A percentile compares a stretch with the other conserved stretches of the same genome.
Conservation (phyloP, 1,140 invertebrate species). For the Diorhabda carinulata region DNA sequence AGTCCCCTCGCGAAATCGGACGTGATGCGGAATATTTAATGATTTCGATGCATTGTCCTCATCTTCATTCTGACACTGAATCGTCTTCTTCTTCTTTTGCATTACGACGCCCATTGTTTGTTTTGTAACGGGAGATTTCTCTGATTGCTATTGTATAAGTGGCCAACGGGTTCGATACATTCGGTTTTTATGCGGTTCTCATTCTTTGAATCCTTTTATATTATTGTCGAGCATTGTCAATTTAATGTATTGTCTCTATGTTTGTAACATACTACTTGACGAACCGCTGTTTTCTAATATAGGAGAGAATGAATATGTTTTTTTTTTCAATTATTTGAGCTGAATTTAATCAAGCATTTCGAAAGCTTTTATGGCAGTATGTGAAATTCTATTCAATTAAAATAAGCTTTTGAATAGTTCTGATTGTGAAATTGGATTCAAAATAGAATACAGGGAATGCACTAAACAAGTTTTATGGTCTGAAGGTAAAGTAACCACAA, state of each 20-base stretch:
- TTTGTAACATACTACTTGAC: no score
- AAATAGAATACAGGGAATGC: no score
- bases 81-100: conserved; percentile 30
- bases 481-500: no score
- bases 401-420: no score
- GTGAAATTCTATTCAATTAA: no score
- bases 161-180: conserved; percentile 19
- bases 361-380: no score
- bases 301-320: no score
- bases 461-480: no score
- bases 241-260: background rate
- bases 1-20: conserved; percentile 40
- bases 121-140: conserved; percentile 29
- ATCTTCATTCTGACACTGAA: conserved; percentile 34
- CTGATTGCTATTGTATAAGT: conserved; percentile 20
- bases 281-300: no score
- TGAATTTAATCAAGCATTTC: no score
- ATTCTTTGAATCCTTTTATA: background rate
- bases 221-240: background rate
- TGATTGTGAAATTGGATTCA: no score
- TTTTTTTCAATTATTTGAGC: no score
- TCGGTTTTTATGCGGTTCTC: conserved; percentile 11
- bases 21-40: conserved; percentile 41
- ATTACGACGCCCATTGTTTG: conserved; percentile 35
- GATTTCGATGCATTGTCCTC: conserved; percentile 39